Conservation (phyloP, 2,888 invertebrate species). For the Tenthredo notha region DNA sequence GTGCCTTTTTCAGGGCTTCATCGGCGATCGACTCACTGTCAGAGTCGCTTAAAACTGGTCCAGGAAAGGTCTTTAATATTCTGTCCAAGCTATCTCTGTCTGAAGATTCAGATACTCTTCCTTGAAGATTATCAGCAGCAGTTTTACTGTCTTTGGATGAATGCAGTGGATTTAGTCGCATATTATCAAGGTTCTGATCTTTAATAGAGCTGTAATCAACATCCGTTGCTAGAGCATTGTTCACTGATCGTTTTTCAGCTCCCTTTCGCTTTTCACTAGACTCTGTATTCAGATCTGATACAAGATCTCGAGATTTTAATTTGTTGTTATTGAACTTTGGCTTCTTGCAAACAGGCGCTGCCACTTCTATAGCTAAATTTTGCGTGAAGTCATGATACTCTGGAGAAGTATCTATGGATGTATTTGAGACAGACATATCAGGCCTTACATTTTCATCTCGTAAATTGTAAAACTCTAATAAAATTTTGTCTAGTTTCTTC, state of each 20-base stretch:
- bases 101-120: neutral
- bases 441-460: slow-evolving; percentile 54
- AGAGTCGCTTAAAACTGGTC: slow-evolving; percentile 67
- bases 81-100: slow-evolving; percentile 18
- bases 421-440: slow-evolving; percentile 12
- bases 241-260: neutral
- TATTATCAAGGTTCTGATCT: neutral
- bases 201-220: neutral
- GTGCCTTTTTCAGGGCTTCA: neutral
- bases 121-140: neutral
- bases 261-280: slow-evolving; percentile 9
- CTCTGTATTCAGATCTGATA: neutral
- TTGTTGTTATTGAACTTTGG: slow-evolving; percentile 23
- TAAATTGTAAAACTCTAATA: slow-evolving; percentile 70
- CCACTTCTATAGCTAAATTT: slow-evolving; percentile 2
- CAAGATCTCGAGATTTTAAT: slow-evolving; percentile 26
- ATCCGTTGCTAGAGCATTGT: neutral
- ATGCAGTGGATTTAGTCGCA: neutral
- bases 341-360: slow-evolving; percentile 26
- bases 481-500: slow-evolving; percentile 63
- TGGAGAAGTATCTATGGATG: slow-evolving; percentile 13
- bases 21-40: slow-evolving; percentile 55
- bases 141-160: neutral
- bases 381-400: slow-evolving; percentile 32
- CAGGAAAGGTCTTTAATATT: slow-evolving; percentile 55